Conservation (phyloP, 2,888 invertebrate genomes). For the Pediacus dermestoides region DNA sequence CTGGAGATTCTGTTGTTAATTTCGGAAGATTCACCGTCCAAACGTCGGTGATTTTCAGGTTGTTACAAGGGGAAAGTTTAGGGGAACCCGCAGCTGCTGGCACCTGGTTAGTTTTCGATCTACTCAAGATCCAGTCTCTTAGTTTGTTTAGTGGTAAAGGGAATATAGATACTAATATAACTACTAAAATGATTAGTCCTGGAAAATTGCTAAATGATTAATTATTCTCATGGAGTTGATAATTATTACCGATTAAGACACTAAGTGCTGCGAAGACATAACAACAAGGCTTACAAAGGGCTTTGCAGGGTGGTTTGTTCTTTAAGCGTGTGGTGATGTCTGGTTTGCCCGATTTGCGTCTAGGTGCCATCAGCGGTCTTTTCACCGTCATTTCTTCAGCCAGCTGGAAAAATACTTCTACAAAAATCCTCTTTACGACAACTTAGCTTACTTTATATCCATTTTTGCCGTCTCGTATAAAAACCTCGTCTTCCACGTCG, state of each 20-base stretch:
- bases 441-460: conserved; percentile 54
- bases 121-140: conserved; percentile 56
- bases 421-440: not conserved
- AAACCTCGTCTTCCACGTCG: conserved; percentile 75
- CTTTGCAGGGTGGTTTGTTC: conserved; percentile 55
- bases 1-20: conserved; percentile 69
- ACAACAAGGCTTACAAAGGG: conserved; percentile 63
- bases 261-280: conserved; percentile 61
- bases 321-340: conserved; percentile 54
- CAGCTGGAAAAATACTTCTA: conserved; percentile 47
- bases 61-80: conserved; percentile 58
- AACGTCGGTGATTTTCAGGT: conserved; percentile 56
- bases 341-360: conserved; percentile 56
- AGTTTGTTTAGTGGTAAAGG: conserved; percentile 61
- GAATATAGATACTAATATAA: conserved; percentile 62
- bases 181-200: conserved; percentile 61
- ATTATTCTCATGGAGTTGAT: conserved; percentile 14
- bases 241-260: conserved; percentile 55
- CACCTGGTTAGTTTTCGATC: conserved; percentile 25
- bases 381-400: conserved; percentile 67
- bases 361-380: conserved; percentile 70
- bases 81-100: conserved; percentile 24
- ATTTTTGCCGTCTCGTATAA: conserved; percentile 68
- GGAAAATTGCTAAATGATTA: conserved; percentile 34
- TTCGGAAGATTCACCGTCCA: conserved; percentile 69